Conservation (phyloP, 2,113 vertebrate genomes). For the Piprites chloris region DNA sequence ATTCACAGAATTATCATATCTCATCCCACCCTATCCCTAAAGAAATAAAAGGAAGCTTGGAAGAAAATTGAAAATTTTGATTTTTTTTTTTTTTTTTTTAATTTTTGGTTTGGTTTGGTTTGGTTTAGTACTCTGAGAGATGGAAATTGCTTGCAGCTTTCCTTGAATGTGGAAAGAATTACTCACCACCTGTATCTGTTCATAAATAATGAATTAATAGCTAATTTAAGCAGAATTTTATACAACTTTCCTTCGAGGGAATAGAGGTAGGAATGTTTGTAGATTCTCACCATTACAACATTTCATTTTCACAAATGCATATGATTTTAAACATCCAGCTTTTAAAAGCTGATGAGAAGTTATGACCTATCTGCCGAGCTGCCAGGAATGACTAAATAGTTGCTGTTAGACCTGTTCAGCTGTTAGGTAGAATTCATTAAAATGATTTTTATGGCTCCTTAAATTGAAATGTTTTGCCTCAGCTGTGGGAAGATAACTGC, state of each 20-base stretch:
- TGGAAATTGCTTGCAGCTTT: not conserved
- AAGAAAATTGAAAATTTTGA: not conserved
- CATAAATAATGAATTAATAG: not conserved
- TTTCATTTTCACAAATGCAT: not conserved
- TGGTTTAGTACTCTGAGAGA: not conserved
- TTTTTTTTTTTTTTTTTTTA: not conserved
- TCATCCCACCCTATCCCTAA: not conserved
- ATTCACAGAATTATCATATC: not conserved
- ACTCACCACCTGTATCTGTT: not conserved
- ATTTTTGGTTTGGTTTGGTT: not conserved
- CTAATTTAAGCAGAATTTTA: not conserved
- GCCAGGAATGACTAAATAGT: not conserved
- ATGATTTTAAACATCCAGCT: not conserved
- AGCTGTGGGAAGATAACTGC: not conserved
- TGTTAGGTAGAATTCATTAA: not conserved
- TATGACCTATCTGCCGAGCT: not conserved
- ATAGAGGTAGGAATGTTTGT: not conserved
- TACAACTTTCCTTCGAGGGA: not conserved
- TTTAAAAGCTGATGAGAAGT: not conserved
- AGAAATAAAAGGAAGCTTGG: not conserved
- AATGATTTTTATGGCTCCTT: not conserved
- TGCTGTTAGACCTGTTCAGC: not conserved
- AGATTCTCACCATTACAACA: not conserved
- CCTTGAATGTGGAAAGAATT: not conserved
- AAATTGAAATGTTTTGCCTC: not conserved